Base-by-base conservation (phyloP, 2,888 invertebrate genomes). In the Geotrupes spiniger region DNA sequence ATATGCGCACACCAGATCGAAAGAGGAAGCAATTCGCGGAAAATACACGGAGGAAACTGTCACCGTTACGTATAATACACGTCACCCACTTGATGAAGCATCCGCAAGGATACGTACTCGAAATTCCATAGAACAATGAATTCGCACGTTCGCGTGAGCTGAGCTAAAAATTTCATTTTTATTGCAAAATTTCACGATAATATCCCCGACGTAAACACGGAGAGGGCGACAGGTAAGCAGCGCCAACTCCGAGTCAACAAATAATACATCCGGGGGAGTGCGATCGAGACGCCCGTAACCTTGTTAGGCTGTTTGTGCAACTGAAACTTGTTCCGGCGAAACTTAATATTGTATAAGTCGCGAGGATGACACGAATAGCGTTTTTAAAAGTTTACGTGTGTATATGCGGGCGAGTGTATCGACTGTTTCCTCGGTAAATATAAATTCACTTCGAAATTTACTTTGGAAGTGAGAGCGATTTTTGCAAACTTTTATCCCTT, bases 241-340 rank as follows among this genome's bases (percentile, higher is more conserved):
- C 27, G 40, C 43, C 40, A 38, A 42, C 46, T 42, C 21, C 31
- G 40, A 47, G 44, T 52, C 49, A 52, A 54, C 54, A 54, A 54
- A 54, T 54, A 54, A 52, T 47, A 47, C 40, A 42, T 44, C 47
- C 43, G 28, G 16, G 16, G 31, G 37, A 38, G 50, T 40, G 42
- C 17, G 29, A 41, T 31, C 43, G 42, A 51, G 51, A 28, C 45
- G 41, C 26, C 43, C 37, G 46, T 54, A 57, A 58, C 58, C 51
- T 49, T 52, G 51, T 57, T 55, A 52, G 47, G 48, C 49, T 61
- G 61, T 61, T 61, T 61, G 59, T 55, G 49, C 52, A 59, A 60
- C 50, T 54, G 56, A 60, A 61, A 58, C 56, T 60, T 60, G 52
- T 60, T 56, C 31, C 25, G 21, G 15, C 27, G 28, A 43, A 46